Evolutionary conservation across 2,797 vertebrate species (phyloP), one percentile per base, ranked within the genome.

Genomic region (Coreius guichenoti): DNA sequence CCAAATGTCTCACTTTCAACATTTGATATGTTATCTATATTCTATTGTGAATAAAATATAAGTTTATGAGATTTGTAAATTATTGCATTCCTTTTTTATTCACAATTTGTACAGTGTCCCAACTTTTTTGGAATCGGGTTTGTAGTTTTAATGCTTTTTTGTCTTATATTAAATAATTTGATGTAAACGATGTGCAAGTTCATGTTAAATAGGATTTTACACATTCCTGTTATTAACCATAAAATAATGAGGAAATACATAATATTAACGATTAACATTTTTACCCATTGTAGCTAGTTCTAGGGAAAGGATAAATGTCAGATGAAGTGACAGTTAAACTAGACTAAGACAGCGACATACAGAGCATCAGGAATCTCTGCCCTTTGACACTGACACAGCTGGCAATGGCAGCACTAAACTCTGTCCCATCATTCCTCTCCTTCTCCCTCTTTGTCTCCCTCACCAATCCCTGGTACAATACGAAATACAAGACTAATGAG

Each of bases 331-430:
- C 39, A 78, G 49, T 75, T 72, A 45, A 58, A 43, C 51, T 78
- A 47, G 82, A 75, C 78, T 47, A 56, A 58, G 36, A 31, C 72
- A 43, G 58, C 0, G 2, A 76, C 61, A 54, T 76, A 76, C 82
- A 21, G 47, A 83, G 73, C 73, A 54, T 83, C n/a, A 86, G 70
- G 84, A 84, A 84, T 84, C 86, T 85, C 17, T 67, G 54, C 61
- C 78, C 74, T 86, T 89, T 87, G 82, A 70, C 82, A 68, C 26
- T 39, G 83, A 82, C 86, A 84, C 90, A 91, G 90, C 88, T 90
- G 87, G 87, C 63, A 61, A 72, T 89, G 90, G 83, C 88, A 89
- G 85, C 58, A 72, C 39, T 61, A 68, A 81, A 23, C 69, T 84
- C 83, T 58, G 80, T 51, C 47, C 65, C 77, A 73, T 73, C 26